Conservation (phyloP, 2,113 vertebrate genomes). For the Corythoichthys haematopterus region DNA sequence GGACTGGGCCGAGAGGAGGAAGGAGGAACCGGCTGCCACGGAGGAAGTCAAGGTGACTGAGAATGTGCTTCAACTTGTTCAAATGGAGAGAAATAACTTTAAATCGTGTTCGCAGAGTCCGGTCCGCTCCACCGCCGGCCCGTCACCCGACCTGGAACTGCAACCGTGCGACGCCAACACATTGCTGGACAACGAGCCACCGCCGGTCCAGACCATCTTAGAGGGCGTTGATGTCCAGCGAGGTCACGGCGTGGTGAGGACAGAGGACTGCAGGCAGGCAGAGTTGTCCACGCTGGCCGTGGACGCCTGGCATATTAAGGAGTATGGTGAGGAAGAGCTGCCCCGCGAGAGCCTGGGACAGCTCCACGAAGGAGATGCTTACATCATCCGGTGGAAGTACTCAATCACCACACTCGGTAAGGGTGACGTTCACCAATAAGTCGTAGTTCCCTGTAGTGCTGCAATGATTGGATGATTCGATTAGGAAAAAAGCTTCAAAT, state of each 20-base stretch:
- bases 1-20: slow-evolving; percentile 75
- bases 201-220: slow-evolving; percentile 49
- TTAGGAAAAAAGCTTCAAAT: no score
- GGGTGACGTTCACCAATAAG: no score
- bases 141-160: slow-evolving; percentile 60
- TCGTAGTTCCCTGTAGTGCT: no score
- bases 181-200: slow-evolving; percentile 55
- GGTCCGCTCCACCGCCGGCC: slow-evolving; percentile 23
- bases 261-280: slow-evolving; percentile 67
- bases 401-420: slow-evolving; percentile 73
- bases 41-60: slow-evolving; percentile 64
- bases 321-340: slow-evolving; percentile 71
- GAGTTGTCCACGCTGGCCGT: slow-evolving; percentile 67
- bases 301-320: slow-evolving; percentile 74
- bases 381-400: slow-evolving; percentile 78
- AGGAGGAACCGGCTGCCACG: slow-evolving; percentile 51
- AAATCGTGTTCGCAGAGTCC: slow-evolving; percentile 54
- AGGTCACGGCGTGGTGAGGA: slow-evolving; percentile 68
- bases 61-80: background rate
- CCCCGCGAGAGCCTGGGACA: slow-evolving; percentile 68
- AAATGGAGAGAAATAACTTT: background rate
- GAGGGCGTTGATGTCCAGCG: slow-evolving; percentile 75
- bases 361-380: slow-evolving; percentile 72
- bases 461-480: no score
- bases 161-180: slow-evolving; percentile 63